Evolutionary conservation across 2,888 invertebrate genomes (phyloP), one percentile per base, ranked within the genome.

Genomic region (Orthosia gothica): DNA sequence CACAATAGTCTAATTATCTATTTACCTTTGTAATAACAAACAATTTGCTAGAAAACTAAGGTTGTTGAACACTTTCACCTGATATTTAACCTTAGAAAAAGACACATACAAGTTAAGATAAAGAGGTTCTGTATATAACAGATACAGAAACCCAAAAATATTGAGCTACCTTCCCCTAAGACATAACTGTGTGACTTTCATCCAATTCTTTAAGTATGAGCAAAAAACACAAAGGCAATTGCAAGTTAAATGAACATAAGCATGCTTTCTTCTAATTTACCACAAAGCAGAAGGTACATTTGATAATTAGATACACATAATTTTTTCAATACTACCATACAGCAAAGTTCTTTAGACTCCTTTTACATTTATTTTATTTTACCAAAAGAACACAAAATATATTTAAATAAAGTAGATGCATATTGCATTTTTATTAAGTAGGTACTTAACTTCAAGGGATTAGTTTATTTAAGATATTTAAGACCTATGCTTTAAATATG

Each of bases 381-480:
- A 4, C 3, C 15, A 9, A 9, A 40, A 32, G 5, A 69, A 47
- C 11, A 67, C 7, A 18, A 23, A 40, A n/a, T 54, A 13, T 4
- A 13, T 9, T 9, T 32, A 7, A 50, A 47, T 1, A 32, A 13
- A 20, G 2, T 20, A 16, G 16, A 55, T 16, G 9, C 9, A 0
- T 9, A 40, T 40, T 40, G 40, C 40, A 40, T 40, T 40, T 40
- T 9, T 9, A 1, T 9, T 40, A 40, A 9, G 40, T 40, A 40
- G 40, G 9, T 1, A 40, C 40, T 9, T 40, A 40, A 9, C 32
- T 40, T 40, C 13, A 20, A 58, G 15, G 20, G 0, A 52, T 59
- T 12, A 67, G 26, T 67, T 26, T 50, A 32, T 23, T 9, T 18
- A 52, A 52, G 50, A 23, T 47, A 47, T 75, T n/a, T 59, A 49